Conservation (phyloP, 2,797 vertebrate species). For the Sebastes taczanowskii region DNA sequence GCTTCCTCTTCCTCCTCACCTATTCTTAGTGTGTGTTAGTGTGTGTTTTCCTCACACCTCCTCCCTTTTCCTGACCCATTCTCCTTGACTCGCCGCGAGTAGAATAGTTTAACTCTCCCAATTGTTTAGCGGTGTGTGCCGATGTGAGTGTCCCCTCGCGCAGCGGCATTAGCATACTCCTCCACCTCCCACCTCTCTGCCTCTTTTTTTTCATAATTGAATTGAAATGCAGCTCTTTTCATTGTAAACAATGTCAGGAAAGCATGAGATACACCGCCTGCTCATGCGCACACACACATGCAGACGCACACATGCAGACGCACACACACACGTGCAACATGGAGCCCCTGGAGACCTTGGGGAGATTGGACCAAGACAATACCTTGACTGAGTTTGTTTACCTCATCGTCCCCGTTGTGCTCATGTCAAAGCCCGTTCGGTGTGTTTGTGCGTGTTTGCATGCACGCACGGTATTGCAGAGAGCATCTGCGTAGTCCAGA, state of each 20-base stretch:
- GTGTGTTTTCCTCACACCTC: constrained; percentile 56
- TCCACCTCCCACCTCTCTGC: constrained; percentile 11
- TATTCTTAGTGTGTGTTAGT: constrained; percentile 65
- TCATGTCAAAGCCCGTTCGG: constrained; percentile 21
- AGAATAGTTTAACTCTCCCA: constrained; percentile 25
- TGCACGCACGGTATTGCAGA: constrained; percentile 14
- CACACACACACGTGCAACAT: constrained; percentile 11
- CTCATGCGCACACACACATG: neutral
- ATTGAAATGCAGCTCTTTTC: constrained; percentile 58
- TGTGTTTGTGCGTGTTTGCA: constrained; percentile 26
- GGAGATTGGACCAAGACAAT: constrained; percentile 62
- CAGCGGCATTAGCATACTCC: constrained; percentile 66
- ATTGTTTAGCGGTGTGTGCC: constrained; percentile 53
- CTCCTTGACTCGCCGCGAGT: constrained; percentile 29
- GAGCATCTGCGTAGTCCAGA: constrained; percentile 32
- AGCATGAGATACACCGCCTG: constrained; percentile 40
- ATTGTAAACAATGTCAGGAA: constrained; percentile 74
- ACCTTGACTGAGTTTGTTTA: constrained; percentile 58
- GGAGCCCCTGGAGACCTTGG: constrained; percentile 23
- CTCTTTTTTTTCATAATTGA: constrained; percentile 54
- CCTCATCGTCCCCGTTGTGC: constrained; percentile 37
- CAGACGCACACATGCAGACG: neutral
- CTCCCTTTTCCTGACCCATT: constrained; percentile 67
- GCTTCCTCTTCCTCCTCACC: constrained; percentile 69
- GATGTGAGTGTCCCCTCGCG: constrained; percentile 33